A percentile compares a stretch with the other conserved stretches of the same genome.
Evolutionary conservation across 2,113 vertebrate species (phyloP).

Genomic region (Petaurus breviceps): DNA sequence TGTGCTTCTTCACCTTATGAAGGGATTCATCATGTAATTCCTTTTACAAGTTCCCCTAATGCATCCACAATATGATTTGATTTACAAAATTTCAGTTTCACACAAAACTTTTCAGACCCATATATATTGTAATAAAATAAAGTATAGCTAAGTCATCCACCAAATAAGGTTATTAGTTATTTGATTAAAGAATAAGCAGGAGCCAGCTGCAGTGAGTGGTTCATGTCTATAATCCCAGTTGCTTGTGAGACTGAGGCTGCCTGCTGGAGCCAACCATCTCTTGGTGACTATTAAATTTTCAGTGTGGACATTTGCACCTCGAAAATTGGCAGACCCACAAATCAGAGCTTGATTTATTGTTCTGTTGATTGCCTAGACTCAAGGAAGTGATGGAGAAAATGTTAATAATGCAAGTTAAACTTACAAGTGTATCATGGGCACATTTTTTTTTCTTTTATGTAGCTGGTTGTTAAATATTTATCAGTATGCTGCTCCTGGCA

Average conservation of each 20-base stretch:
- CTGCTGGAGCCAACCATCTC: not conserved
- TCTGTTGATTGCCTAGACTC: not conserved
- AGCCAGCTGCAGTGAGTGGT: not conserved
- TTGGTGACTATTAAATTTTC: not conserved
- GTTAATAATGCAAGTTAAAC: not conserved
- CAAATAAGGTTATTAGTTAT: not conserved
- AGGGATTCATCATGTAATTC: conserved; percentile 27
- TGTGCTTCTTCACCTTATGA: conserved; percentile 10
- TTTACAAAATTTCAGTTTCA: conserved; percentile 34
- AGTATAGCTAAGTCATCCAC: not conserved
- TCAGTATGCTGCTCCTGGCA: not conserved
- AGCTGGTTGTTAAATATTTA: not conserved
- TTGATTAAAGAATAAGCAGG: not conserved
- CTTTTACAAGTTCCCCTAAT: not conserved
- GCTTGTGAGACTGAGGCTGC: not conserved
- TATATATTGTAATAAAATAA: not conserved
- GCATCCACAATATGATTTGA: conserved; percentile 47
- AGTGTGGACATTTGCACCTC: not conserved
- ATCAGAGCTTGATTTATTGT: not conserved
- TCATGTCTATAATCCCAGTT: not conserved
- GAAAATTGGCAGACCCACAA: not conserved
- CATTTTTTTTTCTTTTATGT: not conserved
- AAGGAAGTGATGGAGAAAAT: not conserved
- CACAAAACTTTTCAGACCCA: conserved; percentile 27
- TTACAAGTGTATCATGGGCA: not conserved